Conservation (phyloP, 2,113 vertebrate species). For the Onychostoma macrolepis region DNA sequence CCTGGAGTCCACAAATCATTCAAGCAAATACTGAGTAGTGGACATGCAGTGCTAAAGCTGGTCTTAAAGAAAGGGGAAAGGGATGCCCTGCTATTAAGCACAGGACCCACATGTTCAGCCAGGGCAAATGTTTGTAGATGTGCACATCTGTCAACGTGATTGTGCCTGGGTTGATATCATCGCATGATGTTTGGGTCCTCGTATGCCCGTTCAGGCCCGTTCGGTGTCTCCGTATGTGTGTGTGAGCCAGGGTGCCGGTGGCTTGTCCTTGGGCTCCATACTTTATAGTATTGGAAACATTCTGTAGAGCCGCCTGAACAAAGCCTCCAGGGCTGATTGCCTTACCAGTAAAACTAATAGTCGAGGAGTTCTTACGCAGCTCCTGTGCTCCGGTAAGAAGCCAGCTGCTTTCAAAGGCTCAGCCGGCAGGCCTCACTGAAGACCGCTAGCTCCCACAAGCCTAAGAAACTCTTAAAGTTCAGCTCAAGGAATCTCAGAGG, state of each 20-base stretch:
- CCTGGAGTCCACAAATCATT: conserved; percentile 75
- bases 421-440: conserved; percentile 22
- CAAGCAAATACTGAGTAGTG: conserved; percentile 62
- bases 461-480: conserved; percentile 43
- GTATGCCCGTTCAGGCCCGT: neutral
- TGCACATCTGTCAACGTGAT: conserved; percentile 39
- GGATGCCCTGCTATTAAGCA: conserved; percentile 36
- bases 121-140: conserved; percentile 3
- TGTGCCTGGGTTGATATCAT: conserved; percentile 14
- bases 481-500: conserved; percentile 48
- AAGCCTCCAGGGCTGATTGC: conserved; percentile 69
- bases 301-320: conserved; percentile 45
- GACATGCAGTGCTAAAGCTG: conserved; percentile 55
- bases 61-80: conserved; percentile 51
- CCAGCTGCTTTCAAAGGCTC: conserved; percentile 68
- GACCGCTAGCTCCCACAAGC: conserved; percentile 24
- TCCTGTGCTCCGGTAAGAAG: conserved; percentile 64
- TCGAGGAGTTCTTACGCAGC: conserved; percentile 64
- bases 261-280: conserved; percentile 56
- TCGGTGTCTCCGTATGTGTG: conserved; percentile 15
- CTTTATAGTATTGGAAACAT: conserved; percentile 51
- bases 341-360: conserved; percentile 81
- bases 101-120: conserved; percentile 36
- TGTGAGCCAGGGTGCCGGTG: conserved; percentile 47
- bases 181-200: neutral